Evolutionary conservation across 1,140 invertebrate genomes (phyloP).

Genomic region (Bombus impatiens): DNA sequence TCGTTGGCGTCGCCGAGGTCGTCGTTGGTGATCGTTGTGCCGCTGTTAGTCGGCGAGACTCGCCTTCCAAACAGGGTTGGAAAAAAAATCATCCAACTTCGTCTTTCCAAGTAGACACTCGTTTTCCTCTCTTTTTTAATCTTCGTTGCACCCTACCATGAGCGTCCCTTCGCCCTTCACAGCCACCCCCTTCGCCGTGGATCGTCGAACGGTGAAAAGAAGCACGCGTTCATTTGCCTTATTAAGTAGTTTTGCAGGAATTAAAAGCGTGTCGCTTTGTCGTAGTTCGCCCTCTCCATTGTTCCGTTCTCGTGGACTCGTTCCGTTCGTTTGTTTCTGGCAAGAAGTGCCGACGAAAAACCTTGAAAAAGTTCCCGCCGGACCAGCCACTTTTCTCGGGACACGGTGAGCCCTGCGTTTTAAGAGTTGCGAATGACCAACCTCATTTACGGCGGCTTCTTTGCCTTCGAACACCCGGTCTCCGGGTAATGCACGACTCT

Average conservation of each 20-base stretch:
- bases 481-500: neutral
- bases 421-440: neutral
- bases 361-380: constrained; percentile 1
- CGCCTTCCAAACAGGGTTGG: constrained; percentile 36
- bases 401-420: neutral
- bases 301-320: constrained; percentile 28
- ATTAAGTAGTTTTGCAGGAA: constrained; percentile 72
- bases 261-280: constrained; percentile 68
- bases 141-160: constrained; percentile 8
- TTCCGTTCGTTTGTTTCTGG: neutral
- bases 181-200: constrained; percentile 5
- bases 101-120: neutral
- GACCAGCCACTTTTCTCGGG: neutral
- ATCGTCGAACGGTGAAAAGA: constrained; percentile 67
- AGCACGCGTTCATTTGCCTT: constrained; percentile 71
- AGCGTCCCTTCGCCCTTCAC: constrained; percentile 31
- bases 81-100: constrained; percentile 50
- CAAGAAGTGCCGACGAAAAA: constrained; percentile 17
- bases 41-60: constrained; percentile 57
- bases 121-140: constrained; percentile 23
- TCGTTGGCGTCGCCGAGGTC: constrained; percentile 39
- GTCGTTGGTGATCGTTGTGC: constrained; percentile 56
- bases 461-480: neutral
- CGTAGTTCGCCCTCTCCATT: constrained; percentile 42
- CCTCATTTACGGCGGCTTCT: neutral